These are phyloP conservation scores for Neodiprion fabricii DNA, from an alignment of 1,140 invertebrate species.

Conservation along the genomic window DNA sequence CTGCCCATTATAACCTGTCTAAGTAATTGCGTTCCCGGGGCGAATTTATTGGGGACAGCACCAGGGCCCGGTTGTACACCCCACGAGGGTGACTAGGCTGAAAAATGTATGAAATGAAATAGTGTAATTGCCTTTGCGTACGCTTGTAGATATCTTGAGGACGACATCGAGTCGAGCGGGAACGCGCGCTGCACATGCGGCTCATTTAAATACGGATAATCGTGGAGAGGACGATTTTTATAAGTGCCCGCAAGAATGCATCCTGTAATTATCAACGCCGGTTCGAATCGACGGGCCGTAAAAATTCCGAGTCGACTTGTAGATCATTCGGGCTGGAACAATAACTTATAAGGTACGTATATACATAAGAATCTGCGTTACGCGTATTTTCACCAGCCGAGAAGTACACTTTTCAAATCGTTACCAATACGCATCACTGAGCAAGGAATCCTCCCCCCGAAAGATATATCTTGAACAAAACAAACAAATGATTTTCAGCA, in stretches of 20 bases:
- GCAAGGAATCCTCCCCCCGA: too few relatives aligned
- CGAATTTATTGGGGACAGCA: slow-evolving; percentile 46
- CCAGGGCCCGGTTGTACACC: background rate
- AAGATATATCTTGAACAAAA: background rate
- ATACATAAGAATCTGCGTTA: too few relatives aligned
- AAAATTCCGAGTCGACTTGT: too few relatives aligned
- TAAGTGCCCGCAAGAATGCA: background rate
- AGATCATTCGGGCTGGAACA: too few relatives aligned
- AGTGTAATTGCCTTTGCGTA: background rate
- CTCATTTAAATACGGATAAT: background rate
- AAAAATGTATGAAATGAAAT: background rate
- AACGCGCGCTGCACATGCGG: background rate
- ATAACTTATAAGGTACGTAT: too few relatives aligned
- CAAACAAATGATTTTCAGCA: slow-evolving; percentile 44
- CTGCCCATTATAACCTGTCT: slow-evolving; percentile 21
- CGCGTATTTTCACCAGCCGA: too few relatives aligned
- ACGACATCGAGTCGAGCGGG: background rate
- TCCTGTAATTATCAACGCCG: background rate
- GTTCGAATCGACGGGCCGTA: too few relatives aligned
- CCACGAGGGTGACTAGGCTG: background rate
- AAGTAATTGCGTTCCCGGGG: slow-evolving; percentile 51
- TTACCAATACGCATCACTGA: too few relatives aligned
- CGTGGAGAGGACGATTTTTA: background rate
- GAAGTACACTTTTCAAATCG: too few relatives aligned
- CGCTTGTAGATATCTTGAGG: background rate